phyloP scores from a whole-genome alignment of 2,888 invertebrate genomes.

The Ectobius pallidus region DNA sequence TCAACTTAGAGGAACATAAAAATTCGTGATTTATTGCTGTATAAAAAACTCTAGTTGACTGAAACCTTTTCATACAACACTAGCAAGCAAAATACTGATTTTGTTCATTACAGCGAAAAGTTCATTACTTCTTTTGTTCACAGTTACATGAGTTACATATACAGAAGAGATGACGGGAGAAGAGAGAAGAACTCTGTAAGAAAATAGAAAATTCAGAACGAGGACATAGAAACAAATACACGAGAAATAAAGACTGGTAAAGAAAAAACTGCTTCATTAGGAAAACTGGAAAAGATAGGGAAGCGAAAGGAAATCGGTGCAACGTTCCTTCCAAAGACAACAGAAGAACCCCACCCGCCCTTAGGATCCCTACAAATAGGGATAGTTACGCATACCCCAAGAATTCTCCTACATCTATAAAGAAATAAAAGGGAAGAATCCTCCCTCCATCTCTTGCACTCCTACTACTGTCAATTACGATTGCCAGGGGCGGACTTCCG shows the following conservation, averaged over 20 bases:
- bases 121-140: too few relatives aligned
- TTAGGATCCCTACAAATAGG: conserved; percentile 12
- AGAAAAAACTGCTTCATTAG: conserved; percentile 42
- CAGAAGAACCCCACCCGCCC: conserved; percentile 9
- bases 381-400: background rate
- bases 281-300: conserved; percentile 28
- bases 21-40: too few relatives aligned
- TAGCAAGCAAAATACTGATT: too few relatives aligned
- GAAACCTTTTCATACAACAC: too few relatives aligned
- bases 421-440: background rate
- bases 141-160: too few relatives aligned
- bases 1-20: too few relatives aligned
- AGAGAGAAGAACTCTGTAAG: background rate
- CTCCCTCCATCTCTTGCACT: background rate
- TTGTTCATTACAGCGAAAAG: too few relatives aligned
- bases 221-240: background rate
- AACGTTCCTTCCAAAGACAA: conserved; percentile 13
- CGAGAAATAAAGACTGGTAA: conserved; percentile 10
- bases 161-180: too few relatives aligned
- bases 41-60: too few relatives aligned
- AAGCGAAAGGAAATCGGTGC: conserved; percentile 2
- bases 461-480: conserved; percentile 40
- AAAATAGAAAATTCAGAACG: too few relatives aligned
- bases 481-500: conserved; percentile 26
- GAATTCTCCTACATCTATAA: too few relatives aligned